Evolutionary conservation across 2,888 invertebrate genomes (phyloP).

Genomic region (Bibio marci): DNA sequence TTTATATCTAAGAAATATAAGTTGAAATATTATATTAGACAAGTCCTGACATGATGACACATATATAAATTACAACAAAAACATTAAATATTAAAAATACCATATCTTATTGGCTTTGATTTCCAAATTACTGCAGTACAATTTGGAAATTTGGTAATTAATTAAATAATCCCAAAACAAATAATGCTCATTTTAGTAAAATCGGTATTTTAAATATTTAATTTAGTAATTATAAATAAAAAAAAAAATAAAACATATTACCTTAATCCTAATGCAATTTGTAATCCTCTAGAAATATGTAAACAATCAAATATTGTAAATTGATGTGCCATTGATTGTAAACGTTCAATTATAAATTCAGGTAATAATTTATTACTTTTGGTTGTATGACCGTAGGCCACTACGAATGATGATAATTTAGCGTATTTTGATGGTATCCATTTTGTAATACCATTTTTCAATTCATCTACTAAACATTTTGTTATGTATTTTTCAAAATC

Average conservation of each 20-base stretch:
- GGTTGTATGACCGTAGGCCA: constrained; percentile 29
- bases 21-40: not conserved
- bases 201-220: too few species aligned
- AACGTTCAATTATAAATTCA: constrained; percentile 23
- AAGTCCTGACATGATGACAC: not conserved
- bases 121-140: too few species aligned
- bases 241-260: too few species aligned
- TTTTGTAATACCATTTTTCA: constrained; percentile 21
- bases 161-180: too few species aligned
- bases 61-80: not conserved
- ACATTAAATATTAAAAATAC: constrained; percentile 7
- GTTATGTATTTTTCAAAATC: constrained; percentile 30
- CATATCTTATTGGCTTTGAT: too few species aligned
- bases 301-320: constrained; percentile 28
- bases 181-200: too few species aligned
- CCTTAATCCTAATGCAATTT: constrained; percentile 24
- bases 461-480: constrained; percentile 22
- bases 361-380: constrained; percentile 18
- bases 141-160: too few species aligned
- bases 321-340: constrained; percentile 27
- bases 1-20: constrained; percentile 16
- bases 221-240: too few species aligned
- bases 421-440: constrained; percentile 28
- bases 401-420: constrained; percentile 27
- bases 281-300: constrained; percentile 29